Evolutionary conservation across 1,140 invertebrate genomes (phyloP), one percentile per base, ranked within the genome.

Genomic region (Drosophila varians): DNA sequence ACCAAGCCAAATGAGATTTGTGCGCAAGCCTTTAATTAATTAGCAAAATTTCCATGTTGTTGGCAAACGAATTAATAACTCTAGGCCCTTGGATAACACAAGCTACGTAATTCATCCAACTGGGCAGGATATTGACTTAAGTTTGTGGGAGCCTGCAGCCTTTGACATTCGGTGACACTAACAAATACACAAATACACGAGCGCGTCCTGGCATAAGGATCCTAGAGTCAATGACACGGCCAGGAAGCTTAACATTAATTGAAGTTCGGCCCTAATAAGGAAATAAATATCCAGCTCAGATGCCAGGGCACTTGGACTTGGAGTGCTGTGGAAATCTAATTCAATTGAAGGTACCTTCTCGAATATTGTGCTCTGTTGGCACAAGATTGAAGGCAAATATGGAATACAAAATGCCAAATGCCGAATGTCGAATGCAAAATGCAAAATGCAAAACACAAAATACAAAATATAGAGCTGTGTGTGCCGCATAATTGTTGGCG

Each of bases 381-480:
- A 9, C 25, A n/a, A 57, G 40, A 71, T 77, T 57, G 40, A 77
- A 77, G 40, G 74, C 57, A 77, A 71, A 77, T 62, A 77, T 14
- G 36, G 14, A 16, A 16, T 40, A 40, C 36, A 7, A 18, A 40
- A n/a, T n/a, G n/a, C n/a, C n/a, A n/a, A n/a, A n/a, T n/a, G n/a
- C n/a, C n/a, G n/a, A n/a, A n/a, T n/a, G n/a, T 43, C 48, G 16
- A 9, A 40, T 11, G 6, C 28, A 7, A 21, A 36, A 45, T 49
- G 16, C 11, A 14, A 18, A 26, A n/a, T n/a, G 21, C 26, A 16
- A 18, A 42, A 19, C 14, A 51, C 53, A 65, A 72, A 65, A 54
- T 66, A 36, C n/a, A 36, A 14, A 36, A 12, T 16, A 40, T 2
- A 9, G 46, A 46, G 14, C 8, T n/a, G n/a, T n/a, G 21, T 23